Base-by-base conservation (phyloP, 1,140 invertebrate genomes). In the Notospermus geniculatus region DNA sequence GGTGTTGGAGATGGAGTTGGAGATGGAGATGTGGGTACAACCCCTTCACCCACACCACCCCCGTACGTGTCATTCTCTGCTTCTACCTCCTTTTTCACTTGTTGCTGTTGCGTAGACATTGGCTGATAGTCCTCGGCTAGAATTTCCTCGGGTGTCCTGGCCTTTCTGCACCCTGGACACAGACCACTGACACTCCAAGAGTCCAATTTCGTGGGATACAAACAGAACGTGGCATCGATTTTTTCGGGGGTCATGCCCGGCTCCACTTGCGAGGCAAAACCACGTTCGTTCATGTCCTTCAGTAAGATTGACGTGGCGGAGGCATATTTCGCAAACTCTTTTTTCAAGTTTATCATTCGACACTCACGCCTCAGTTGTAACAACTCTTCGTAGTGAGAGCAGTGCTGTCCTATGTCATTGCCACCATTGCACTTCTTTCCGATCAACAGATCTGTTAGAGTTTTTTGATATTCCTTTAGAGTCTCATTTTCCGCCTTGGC, bases 311-410 rank as follows among this genome's bases (percentile, higher is more conserved):
- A 7, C n/a, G 46, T 50, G 5, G 46, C 46, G n/a, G 46, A 5
- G 46, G 46, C 46, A 50, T n/a, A 50, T 50, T 50, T 50, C 46
- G n/a, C 46, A 50, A 50, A 50, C 5, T 50, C 46, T 23, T n/a
- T 19, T n/a, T 50, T 50, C 46, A 50, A 50, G n/a, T 50, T 50
- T n/a, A 50, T n/a, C 5, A 50, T 19, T 23, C 46, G 46, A 50
- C 46, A 5, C n/a, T 50, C 46, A 5, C 46, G 5, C 46, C n/a
- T 5, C 9, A 50, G 4, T 50, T 50, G 46, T n/a, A 50, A 27
- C 25, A 50, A 19, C 25, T 50, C n/a, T 7, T 50, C 46, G 46
- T 50, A 50, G n/a, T 50, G 46, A 5, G 4, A 7, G 46, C 46
- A 50, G n/a, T 50, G 46, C 4, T 50, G 4, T 50, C 46, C 46